Evolutionary conservation across 2,113 vertebrate species (phyloP), one percentile per base, ranked within the genome.

Genomic region (Parotia lawesii): DNA sequence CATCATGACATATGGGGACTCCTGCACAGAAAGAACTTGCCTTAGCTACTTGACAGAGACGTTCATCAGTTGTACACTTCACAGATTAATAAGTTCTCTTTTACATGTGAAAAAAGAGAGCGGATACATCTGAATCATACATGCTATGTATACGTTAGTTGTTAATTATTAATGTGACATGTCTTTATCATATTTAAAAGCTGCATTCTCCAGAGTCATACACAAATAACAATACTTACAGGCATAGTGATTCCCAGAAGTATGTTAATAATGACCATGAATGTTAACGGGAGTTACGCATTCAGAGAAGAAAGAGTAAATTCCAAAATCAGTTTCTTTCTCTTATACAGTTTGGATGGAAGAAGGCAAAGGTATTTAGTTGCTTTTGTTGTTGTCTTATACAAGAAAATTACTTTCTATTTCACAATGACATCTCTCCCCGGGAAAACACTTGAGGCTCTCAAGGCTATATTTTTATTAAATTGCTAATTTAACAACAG

Each of bases 1-100:
- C 97, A 98, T 98, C 99, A 99, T 99, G 67, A 99, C 99, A 70
- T 99, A 99, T 3, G 99, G 99, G 31, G 99, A 99, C 98, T 99
- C 99, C 99, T 99, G 87, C 67, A 96, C 61, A 71, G 88, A 97
- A 95, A 97, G 87, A 97, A 50, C 33, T 44, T 23, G 74, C 40
- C 76, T 96, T 90, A 95, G 77, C 33, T 80, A 53, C 57, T 93
- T 44, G n/a, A 40, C 29, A 83, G 47, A 89, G 47, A 75, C 1
- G 10, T 53, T 29, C 27, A 48, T 45, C 51, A 60, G 37, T 15
- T 48, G 56, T 28, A 27, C 62, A 78, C 14, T 56, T 82, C 70
- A 47, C 28, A 81, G 33, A 42, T 56, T 24, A 93, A 4, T 44
- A 58, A 13, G 4, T 56, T 64, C 75, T 19, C 31, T 73, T 94